These are phyloP conservation scores for Ericerus pela DNA, from an alignment of 1,140 invertebrate species.

Conservation along the genomic window DNA sequence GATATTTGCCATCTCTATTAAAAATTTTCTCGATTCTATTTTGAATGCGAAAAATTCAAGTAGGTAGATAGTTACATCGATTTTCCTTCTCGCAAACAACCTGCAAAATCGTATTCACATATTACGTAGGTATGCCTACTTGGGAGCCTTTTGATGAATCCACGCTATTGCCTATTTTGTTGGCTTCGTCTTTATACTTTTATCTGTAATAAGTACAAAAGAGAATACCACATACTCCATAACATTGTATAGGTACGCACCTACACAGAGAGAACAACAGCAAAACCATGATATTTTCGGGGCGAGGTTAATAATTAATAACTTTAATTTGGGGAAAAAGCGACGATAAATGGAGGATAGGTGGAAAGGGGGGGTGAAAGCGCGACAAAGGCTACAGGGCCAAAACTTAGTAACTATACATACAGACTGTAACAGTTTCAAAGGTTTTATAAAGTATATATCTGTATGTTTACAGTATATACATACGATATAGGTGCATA, in stretches of 20 bases:
- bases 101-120: not conserved
- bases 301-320: slow-evolving; percentile 5
- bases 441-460: too few relatives aligned
- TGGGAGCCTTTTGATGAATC: not conserved
- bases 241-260: too few relatives aligned
- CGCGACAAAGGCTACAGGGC: too few relatives aligned
- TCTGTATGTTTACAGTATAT: too few relatives aligned
- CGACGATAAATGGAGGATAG: too few relatives aligned
- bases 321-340: slow-evolving; percentile 11
- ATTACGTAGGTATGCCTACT: not conserved
- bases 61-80: too few relatives aligned
- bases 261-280: too few relatives aligned
- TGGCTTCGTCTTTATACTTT: not conserved
- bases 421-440: slow-evolving; percentile 8
- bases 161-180: not conserved
- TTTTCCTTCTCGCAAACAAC: not conserved
- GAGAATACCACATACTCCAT: not conserved
- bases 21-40: too few relatives aligned
- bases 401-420: slow-evolving; percentile 5
- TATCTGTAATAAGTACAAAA: not conserved
- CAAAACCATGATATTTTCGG: not conserved
- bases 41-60: too few relatives aligned
- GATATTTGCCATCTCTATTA: too few relatives aligned
- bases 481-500: too few relatives aligned
- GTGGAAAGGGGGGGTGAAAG: not conserved